Evolutionary conservation across 2,888 invertebrate species (phyloP), one percentile per base, ranked within the genome.

Genomic region (Steinernema scapterisci): DNA sequence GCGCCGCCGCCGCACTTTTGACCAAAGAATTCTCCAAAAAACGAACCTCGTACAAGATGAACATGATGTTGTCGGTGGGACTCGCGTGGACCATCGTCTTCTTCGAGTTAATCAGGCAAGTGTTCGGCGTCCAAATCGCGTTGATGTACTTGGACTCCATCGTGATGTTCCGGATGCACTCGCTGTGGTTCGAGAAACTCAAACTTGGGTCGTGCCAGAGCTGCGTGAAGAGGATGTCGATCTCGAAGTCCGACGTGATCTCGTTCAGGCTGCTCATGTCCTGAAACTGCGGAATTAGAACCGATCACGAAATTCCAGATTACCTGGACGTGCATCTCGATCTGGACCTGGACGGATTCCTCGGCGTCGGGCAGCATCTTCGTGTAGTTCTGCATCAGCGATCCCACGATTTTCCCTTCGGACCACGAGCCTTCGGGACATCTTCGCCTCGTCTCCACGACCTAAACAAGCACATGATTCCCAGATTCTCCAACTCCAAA

Each of bases 81-180:
- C 86, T 87, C 7, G 82, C 75, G 76, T 87, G 87, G 9, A 87
- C 83, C 31, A 79, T 81, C 23, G 86, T 83, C 54, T 79, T 75
- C 72, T 87, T 87, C 23, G 87, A 87, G 77, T 87, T 87, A 54
- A 87, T 85, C 45, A 87, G 74, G 75, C 87, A 78, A 11, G 85
- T 87, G 73, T 87, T 87, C 0, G 87, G 87, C 13, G 85, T 84
- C 87, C 87, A 87, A 72, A 87, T 85, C n/a, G 82, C 77, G 19
- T 81, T 76, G 46, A 87, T 74, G 51, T 79, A 78, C 19, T 79
- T 75, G 0, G 85, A 76, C 77, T 87, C 87, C 85, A 87, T 85
- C 16, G 87, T 86, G 70, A 87, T 87, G 72, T 86, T 87, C 70
- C 84, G 79, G 70, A 82, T 80, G 77, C 84, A 83, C 44, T 80